These are phyloP conservation scores for Carcharodon carcharias DNA, from an alignment of 2,797 vertebrate genomes.

Conservation along the genomic window DNA sequence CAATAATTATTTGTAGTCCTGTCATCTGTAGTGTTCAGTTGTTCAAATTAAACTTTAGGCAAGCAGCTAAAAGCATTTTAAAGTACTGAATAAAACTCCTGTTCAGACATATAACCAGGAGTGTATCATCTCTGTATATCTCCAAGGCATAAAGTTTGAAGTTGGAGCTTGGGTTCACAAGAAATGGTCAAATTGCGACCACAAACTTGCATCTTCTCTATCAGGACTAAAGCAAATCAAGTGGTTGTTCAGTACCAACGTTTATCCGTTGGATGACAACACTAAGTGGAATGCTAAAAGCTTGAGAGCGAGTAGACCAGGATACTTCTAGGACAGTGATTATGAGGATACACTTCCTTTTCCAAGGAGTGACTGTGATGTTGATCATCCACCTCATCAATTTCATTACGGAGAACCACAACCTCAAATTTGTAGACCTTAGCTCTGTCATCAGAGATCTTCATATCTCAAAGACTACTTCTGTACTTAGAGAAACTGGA, in stretches of 20 bases:
- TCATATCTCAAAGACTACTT: neutral
- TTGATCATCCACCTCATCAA: neutral
- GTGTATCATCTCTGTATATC: neutral
- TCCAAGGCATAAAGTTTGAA: neutral
- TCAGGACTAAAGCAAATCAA: neutral
- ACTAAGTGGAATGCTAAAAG: neutral
- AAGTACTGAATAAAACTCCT: neutral
- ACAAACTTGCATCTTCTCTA: neutral
- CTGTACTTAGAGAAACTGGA: neutral
- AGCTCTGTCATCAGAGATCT: neutral
- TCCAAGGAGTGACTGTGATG: neutral
- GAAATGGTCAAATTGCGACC: neutral
- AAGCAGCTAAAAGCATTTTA: neutral
- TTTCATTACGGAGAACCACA: neutral
- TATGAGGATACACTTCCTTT: neutral
- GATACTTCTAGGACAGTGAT: neutral
- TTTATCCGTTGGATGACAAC: neutral
- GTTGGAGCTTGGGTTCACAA: neutral
- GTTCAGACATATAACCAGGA: neutral
- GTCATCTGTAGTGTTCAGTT: neutral
- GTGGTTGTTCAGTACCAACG: neutral
- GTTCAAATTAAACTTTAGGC: neutral
- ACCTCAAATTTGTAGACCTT: neutral
- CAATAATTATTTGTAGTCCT: neutral
- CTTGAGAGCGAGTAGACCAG: neutral